These are phyloP conservation scores for Thymelicus lineola DNA, from an alignment of 2,888 invertebrate genomes.

Conservation along the genomic window DNA sequence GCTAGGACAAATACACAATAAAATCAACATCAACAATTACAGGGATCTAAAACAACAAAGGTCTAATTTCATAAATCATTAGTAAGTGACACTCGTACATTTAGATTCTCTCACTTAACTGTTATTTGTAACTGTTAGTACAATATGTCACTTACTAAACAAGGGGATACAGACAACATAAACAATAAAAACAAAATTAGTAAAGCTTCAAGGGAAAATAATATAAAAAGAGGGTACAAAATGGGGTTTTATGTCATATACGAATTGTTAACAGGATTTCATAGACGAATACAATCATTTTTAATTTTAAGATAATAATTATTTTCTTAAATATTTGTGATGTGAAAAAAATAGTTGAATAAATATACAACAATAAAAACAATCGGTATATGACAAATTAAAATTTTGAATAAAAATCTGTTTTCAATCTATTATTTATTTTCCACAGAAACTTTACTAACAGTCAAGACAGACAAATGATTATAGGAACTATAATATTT, in stretches of 20 bases:
- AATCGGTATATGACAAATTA: constrained; percentile 11
- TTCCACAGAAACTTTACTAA: constrained; percentile 51
- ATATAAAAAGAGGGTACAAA: constrained; percentile 19
- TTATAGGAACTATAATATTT: constrained; percentile 6
- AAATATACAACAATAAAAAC: neutral
- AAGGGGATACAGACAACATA: constrained; percentile 14
- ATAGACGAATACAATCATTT: too few relatives aligned
- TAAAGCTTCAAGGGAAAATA: constrained; percentile 35
- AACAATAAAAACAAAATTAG: constrained; percentile 21
- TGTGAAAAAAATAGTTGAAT: too few relatives aligned
- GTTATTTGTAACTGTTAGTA: neutral
- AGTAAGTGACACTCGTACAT: constrained; percentile 12
- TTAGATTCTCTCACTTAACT: neutral
- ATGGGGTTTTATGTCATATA: constrained; percentile 17
- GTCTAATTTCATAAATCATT: neutral
- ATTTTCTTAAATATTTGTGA: too few relatives aligned
- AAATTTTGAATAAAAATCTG: constrained; percentile 44
- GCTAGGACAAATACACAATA: neutral
- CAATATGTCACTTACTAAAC: constrained; percentile 2
- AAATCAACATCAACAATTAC: neutral
- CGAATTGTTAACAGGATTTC: constrained; percentile 2
- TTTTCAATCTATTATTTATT: constrained; percentile 41
- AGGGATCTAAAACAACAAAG: neutral
- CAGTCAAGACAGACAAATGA: constrained; percentile 11
- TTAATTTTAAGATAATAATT: too few relatives aligned